Evolutionary conservation across 2,888 invertebrate genomes (phyloP), one percentile per base, ranked within the genome.

Genomic region (Plebejus anna): DNA sequence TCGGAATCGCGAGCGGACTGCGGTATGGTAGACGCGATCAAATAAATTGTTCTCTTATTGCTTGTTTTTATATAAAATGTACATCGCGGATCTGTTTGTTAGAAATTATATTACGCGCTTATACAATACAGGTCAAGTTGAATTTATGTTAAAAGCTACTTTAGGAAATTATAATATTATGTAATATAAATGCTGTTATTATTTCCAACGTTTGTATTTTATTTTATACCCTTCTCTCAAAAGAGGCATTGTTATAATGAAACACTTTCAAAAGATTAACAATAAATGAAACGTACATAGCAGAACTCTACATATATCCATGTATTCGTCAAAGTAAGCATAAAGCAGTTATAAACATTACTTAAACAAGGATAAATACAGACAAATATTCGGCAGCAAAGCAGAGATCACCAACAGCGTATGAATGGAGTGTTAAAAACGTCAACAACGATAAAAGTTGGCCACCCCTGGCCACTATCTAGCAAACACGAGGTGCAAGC

Each of bases 401-500:
- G 42, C 75, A 36, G 13, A 32, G 32, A 66, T 32, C 66, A 32
- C 66, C 66, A 66, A 66, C 66, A 66, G 32, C 13, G 32, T 16
- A 32, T 66, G 66, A 66, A 66, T 66, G 13, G 66, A 66, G 66
- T 66, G 66, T 66, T 66, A 66, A 32, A 66, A 66, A 66, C 28
- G 28, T 61, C 47, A 75, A 61, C 51, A 51, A 76, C 55, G 66
- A 22, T 51, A 42, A 66, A 70, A 36, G 47, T 79, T 79, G 78
- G 78, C 80, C 79, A 78, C 73, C 80, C 80, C 76, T 80, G 72
- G 80, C 80, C 70, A 78, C 80, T 77, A 81, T 80, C 79, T 77
- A 80, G 77, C 75, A 82, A 82, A 83, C 81, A 83, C 81, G 80
- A 83, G 81, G 82, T 82, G 83, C 80, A 82, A 81, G 82, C 78